A percentile compares a stretch with the other conserved stretches of the same genome.
These are phyloP conservation scores for Digitonthophagus gazella DNA, from an alignment of 2,888 invertebrate species.

Conservation along the genomic window DNA sequence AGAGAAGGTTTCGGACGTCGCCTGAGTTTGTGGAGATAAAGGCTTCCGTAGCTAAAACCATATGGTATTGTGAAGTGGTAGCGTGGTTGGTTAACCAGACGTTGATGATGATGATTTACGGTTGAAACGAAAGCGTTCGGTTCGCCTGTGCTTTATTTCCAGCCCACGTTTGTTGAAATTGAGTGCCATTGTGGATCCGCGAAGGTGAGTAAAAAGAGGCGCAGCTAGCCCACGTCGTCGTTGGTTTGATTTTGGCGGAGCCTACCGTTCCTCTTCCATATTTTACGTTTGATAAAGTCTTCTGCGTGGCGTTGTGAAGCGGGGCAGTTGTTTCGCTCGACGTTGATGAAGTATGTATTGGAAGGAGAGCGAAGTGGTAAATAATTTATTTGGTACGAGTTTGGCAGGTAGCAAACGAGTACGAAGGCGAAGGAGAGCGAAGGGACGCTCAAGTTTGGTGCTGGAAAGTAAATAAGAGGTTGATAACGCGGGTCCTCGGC, in stretches of 20 bases:
- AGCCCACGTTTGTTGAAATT: neutral
- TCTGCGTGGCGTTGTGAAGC: neutral
- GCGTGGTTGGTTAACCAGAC: neutral
- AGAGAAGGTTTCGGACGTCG: neutral
- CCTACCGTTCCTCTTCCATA: neutral
- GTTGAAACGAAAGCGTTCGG: neutral
- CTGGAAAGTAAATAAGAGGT: slow-evolving; percentile 17
- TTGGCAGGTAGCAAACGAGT: slow-evolving; percentile 10
- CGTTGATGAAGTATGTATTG: neutral
- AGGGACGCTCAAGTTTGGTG: slow-evolving; percentile 26
- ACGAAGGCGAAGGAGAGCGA: slow-evolving; percentile 20
- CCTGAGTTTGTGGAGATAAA: no score
- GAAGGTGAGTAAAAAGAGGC: neutral
- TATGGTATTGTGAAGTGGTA: neutral
- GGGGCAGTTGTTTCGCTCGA: neutral
- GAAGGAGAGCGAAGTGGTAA: neutral
- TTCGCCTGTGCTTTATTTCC: neutral
- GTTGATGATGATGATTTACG: neutral
- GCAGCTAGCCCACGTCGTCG: neutral
- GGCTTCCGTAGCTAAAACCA: neutral
- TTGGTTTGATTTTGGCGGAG: neutral
- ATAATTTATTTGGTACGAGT: slow-evolving; percentile 1
- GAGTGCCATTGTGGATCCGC: neutral
- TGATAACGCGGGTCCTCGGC: slow-evolving; percentile 2
- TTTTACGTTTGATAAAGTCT: neutral